These are phyloP conservation scores for Xiphydria camelus DNA, from an alignment of 2,888 invertebrate genomes.

Conservation along the genomic window DNA sequence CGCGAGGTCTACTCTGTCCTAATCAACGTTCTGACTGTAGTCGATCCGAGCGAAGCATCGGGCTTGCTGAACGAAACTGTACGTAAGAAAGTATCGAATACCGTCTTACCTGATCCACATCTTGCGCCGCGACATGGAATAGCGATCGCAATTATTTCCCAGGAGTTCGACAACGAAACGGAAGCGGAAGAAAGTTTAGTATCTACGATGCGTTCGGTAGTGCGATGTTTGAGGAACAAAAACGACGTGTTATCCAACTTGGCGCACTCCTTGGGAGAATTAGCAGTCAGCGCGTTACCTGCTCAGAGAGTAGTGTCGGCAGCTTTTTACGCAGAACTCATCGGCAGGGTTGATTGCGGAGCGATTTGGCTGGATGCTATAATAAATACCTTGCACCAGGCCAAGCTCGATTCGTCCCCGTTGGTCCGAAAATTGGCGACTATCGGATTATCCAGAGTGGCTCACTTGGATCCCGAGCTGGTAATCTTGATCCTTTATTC, in stretches of 20 bases:
- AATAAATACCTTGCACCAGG: conserved; percentile 44
- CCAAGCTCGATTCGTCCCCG: conserved; percentile 46
- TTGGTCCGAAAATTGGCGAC: conserved; percentile 47
- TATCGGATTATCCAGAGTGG: conserved; percentile 44
- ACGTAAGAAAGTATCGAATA: too few species aligned
- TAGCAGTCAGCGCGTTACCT: conserved; percentile 41
- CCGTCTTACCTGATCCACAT: too few species aligned
- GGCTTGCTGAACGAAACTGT: conserved; percentile 38
- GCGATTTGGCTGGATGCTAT: conserved; percentile 46
- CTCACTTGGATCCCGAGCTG: conserved; percentile 40
- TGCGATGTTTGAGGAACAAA: conserved; percentile 32
- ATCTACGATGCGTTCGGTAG: conserved; percentile 36
- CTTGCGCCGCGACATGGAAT: too few species aligned
- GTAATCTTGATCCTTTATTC: conserved; percentile 1
- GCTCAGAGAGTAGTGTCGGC: conserved; percentile 45
- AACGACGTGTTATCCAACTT: conserved; percentile 31
- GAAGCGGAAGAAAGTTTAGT: conserved; percentile 43
- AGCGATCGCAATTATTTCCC: conserved; percentile 2
- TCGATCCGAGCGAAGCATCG: conserved; percentile 34
- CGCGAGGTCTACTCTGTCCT: conserved; percentile 43
- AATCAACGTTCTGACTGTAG: conserved; percentile 34
- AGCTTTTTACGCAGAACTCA: conserved; percentile 44
- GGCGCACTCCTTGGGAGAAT: conserved; percentile 35
- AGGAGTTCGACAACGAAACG: conserved; percentile 39
- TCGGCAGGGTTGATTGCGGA: conserved; percentile 41